A percentile compares a stretch with the other conserved stretches of the same genome.
These are phyloP conservation scores for Teinopalpus imperialis DNA, from an alignment of 2,888 invertebrate genomes.

Conservation along the genomic window DNA sequence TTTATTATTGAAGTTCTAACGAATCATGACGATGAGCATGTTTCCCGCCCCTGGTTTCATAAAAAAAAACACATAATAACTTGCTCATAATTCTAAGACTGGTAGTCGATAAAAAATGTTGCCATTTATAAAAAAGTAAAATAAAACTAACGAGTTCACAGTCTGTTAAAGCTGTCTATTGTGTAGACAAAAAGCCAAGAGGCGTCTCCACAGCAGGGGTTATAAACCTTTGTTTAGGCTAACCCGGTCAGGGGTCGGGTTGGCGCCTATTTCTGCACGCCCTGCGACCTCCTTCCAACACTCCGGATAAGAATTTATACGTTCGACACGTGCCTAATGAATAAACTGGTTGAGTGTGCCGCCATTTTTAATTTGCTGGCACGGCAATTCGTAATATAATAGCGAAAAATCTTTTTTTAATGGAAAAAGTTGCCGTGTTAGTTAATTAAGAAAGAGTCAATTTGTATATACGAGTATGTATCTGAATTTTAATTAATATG, in stretches of 20 bases:
- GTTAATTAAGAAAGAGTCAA: too few relatives aligned
- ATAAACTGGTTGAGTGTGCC: neutral
- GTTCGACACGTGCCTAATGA: slow-evolving; percentile 17
- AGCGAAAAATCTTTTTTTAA: too few relatives aligned
- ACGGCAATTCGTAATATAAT: neutral
- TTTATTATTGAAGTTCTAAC: too few relatives aligned
- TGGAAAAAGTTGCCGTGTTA: too few relatives aligned
- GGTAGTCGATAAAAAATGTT: neutral
- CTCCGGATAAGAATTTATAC: slow-evolving; percentile 11
- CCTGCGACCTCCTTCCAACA: slow-evolving; percentile 23
- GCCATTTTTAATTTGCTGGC: slow-evolving; percentile 1
- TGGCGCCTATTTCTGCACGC: slow-evolving; percentile 34
- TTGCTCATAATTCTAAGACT: neutral
- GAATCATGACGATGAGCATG: too few relatives aligned
- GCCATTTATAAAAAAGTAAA: neutral
- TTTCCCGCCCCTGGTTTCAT: too few relatives aligned
- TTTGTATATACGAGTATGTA: too few relatives aligned
- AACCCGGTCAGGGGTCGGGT: slow-evolving; percentile 45
- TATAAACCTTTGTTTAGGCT: slow-evolving; percentile 38
- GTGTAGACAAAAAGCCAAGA: slow-evolving; percentile 12
- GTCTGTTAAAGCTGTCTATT: slow-evolving; percentile 11
- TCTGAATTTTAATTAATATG: too few relatives aligned
- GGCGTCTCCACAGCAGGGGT: slow-evolving; percentile 25
- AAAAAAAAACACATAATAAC: too few relatives aligned
- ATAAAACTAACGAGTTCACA: slow-evolving; percentile 12